These are phyloP conservation scores for Heliconius cydno DNA, from an alignment of 2,888 invertebrate species.

Conservation along the genomic window DNA sequence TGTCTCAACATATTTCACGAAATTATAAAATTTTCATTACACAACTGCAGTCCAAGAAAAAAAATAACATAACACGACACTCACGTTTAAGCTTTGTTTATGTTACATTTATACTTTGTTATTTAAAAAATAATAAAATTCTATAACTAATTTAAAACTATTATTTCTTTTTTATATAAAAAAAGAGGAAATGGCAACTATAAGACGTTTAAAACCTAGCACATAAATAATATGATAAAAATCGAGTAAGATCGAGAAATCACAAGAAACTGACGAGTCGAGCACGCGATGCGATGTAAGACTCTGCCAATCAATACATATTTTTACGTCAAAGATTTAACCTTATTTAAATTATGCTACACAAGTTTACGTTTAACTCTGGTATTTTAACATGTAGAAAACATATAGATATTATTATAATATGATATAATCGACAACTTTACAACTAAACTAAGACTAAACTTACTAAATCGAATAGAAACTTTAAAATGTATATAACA, in stretches of 20 bases:
- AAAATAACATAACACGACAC: neutral
- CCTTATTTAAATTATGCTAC: constrained; percentile 8
- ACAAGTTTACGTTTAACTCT: neutral
- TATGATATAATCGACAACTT: no score
- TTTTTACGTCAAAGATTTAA: constrained; percentile 15
- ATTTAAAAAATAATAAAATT: neutral
- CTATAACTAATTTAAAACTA: neutral
- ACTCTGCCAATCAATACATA: constrained; percentile 25
- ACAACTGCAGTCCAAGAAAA: neutral
- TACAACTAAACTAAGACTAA: neutral
- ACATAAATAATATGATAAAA: constrained; percentile 10
- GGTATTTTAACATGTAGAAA: neutral
- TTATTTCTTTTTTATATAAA: neutral
- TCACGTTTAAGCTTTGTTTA: neutral
- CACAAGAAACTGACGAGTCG: constrained; percentile 32
- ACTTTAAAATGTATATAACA: neutral
- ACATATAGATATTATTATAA: neutral
- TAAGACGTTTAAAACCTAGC: neutral
- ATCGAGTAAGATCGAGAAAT: constrained; percentile 32
- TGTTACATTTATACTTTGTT: neutral
- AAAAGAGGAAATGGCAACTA: neutral
- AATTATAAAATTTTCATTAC: neutral
- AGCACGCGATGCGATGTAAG: constrained; percentile 30
- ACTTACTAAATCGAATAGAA: neutral
- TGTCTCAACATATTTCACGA: constrained; percentile 5